Evolutionary conservation across 1,140 invertebrate species (phyloP), one percentile per base, ranked within the genome.

Genomic region (Drosophila neocordata): DNA sequence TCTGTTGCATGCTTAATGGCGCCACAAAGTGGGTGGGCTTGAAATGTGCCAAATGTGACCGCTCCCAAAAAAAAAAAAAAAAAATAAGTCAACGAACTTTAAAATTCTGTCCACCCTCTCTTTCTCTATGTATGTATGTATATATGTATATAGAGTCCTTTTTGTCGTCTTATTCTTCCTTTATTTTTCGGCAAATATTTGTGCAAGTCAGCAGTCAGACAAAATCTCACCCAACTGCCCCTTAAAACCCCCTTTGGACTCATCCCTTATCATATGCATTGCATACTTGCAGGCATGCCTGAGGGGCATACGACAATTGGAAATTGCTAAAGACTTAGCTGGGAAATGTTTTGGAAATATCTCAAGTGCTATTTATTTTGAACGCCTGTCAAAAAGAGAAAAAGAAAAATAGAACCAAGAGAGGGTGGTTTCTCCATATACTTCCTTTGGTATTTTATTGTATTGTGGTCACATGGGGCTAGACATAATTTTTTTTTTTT

Each of bases 301-400:
- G 53, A 38, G 13, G 41, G 18, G 44, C 51, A n/a, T 44, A 11
- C 11, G 24, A 61, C 57, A 68, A 78, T 61, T 58, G 63, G 75
- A 77, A 80, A 80, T 85, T 78, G 73, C 72, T 72, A 48, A 57
- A 62, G 67, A 82, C 71, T 70, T 68, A 51, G 79, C 72, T 83
- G 79, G 67, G 66, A 79, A 88, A 89, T 89, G 83, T 83, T 83
- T 89, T 84, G 84, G 84, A 88, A 88, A 89, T 77, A 79, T 79
- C 76, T 88, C 76, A 88, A 88, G 84, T 79, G 83, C 69, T 73
- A 88, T 79, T 88, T 88, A 77, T 79, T 79, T 71, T 88, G 68
- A 70, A 73, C 74, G 69, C 38, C 56, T 77, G 69, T 82, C 72
- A 72, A 73, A 65, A 61, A 58, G 34, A 62, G 12, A 22, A 56